phyloP scores from a whole-genome alignment of 1,140 invertebrate genomes.

The Parasteatoda tepidariorum region DNA sequence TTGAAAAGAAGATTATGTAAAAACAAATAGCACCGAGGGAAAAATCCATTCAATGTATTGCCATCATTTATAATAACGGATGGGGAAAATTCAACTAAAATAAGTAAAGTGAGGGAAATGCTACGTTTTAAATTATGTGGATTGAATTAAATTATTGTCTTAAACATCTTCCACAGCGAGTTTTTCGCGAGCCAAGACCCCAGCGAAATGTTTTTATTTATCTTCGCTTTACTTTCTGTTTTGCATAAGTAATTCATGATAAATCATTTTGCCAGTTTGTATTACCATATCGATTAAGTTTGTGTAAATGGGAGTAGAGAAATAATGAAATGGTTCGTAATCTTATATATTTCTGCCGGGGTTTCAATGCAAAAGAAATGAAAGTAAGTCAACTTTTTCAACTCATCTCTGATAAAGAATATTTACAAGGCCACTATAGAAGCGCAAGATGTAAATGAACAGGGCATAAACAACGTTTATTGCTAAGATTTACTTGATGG shows the following conservation, averaged over 20 bases:
- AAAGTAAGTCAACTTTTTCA: neutral
- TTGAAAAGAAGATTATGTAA: slow-evolving; percentile 23
- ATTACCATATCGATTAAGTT: slow-evolving; percentile 6
- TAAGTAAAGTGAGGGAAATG: neutral
- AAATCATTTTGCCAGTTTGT: slow-evolving; percentile 38
- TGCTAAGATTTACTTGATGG: neutral
- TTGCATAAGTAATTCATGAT: slow-evolving; percentile 51
- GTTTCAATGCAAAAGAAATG: slow-evolving; percentile 4
- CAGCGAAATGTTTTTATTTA: slow-evolving; percentile 39
- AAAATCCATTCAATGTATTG: neutral
- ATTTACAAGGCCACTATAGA: neutral
- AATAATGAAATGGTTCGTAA: slow-evolving; percentile 35
- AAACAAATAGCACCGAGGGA: slow-evolving; percentile 15
- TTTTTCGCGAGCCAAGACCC: slow-evolving; percentile 4
- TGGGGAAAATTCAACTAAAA: slow-evolving; percentile 22
- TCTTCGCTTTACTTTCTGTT: slow-evolving; percentile 4
- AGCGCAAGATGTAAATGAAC: slow-evolving; percentile 20
- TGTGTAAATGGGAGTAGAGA: neutral
- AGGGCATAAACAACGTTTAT: slow-evolving; percentile 41
- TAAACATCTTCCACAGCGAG: slow-evolving; percentile 2
- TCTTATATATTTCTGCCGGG: slow-evolving; percentile 24
- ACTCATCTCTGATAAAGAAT: neutral
- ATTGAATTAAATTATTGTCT: slow-evolving; percentile 53
- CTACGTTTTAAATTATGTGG: slow-evolving; percentile 31
- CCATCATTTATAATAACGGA: slow-evolving; percentile 43